phyloP scores from a whole-genome alignment of 2,113 vertebrate species.

The Chlorodrepanis virens region DNA sequence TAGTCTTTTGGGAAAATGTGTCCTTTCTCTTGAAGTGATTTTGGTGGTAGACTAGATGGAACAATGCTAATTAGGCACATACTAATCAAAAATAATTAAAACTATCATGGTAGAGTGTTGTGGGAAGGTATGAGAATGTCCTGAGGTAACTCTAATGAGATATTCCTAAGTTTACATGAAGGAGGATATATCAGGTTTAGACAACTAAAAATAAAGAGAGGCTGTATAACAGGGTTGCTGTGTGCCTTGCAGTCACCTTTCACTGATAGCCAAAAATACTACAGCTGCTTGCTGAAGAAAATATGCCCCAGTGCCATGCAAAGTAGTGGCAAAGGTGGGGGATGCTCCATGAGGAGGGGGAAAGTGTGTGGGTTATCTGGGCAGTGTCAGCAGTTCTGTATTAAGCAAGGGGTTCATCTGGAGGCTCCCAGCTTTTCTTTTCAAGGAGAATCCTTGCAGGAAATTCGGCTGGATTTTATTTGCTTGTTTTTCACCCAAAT shows the following conservation, averaged over 20 bases:
- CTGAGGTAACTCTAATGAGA: not conserved
- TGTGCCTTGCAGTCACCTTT: not conserved
- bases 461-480: not conserved
- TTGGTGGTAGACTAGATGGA: constrained; percentile 45
- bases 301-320: not conserved
- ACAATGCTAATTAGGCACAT: not conserved
- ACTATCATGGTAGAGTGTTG: not conserved
- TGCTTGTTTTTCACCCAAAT: not conserved
- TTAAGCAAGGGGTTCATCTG: not conserved
- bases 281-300: not conserved
- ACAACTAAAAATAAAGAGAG: not conserved
- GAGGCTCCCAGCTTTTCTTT: not conserved
- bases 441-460: not conserved
- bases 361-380: not conserved
- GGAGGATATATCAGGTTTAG: not conserved
- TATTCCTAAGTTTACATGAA: not conserved
- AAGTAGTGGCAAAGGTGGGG: not conserved
- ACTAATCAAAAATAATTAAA: too few relatives aligned
- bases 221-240: not conserved
- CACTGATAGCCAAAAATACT: not conserved
- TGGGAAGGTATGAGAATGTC: not conserved
- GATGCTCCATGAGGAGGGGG: not conserved
- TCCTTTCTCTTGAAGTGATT: constrained; percentile 28
- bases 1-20: not conserved
- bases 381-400: not conserved